phyloP scores from a whole-genome alignment of 2,888 invertebrate species.

The Habrosyne pyritoides region DNA sequence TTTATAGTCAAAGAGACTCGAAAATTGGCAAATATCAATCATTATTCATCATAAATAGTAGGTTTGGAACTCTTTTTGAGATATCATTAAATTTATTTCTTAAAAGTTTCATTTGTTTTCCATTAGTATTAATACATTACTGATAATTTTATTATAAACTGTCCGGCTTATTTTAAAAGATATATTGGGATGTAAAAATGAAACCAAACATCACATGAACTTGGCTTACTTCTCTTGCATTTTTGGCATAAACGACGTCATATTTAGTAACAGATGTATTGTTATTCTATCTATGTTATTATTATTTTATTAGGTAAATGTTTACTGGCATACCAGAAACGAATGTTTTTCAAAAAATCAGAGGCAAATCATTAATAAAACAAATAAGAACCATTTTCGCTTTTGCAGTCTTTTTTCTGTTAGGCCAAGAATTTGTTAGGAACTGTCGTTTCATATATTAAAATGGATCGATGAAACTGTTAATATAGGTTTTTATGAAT shows the following conservation, averaged over 20 bases:
- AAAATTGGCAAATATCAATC: too few species aligned
- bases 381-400: too few species aligned
- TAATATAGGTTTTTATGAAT: background rate
- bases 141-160: too few species aligned
- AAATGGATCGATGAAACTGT: background rate
- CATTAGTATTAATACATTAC: too few species aligned
- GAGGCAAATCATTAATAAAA: too few species aligned
- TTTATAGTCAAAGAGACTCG: background rate
- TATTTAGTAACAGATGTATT: background rate
- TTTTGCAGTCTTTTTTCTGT: background rate
- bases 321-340: conserved; percentile 29
- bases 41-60: too few species aligned
- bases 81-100: too few species aligned
- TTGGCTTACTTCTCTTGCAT: conserved; percentile 40
- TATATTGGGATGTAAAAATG: background rate
- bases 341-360: conserved; percentile 15
- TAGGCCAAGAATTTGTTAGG: background rate
- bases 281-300: conserved; percentile 37
- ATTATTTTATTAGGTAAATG: conserved; percentile 46
- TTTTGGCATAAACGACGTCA: conserved; percentile 33
- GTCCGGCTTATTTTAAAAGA: too few species aligned
- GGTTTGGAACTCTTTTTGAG: background rate
- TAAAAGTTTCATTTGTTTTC: too few species aligned
- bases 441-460: background rate
- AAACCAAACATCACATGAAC: background rate